Evolutionary conservation across 2,888 invertebrate genomes (phyloP).

Genomic region (Bibio marci): DNA sequence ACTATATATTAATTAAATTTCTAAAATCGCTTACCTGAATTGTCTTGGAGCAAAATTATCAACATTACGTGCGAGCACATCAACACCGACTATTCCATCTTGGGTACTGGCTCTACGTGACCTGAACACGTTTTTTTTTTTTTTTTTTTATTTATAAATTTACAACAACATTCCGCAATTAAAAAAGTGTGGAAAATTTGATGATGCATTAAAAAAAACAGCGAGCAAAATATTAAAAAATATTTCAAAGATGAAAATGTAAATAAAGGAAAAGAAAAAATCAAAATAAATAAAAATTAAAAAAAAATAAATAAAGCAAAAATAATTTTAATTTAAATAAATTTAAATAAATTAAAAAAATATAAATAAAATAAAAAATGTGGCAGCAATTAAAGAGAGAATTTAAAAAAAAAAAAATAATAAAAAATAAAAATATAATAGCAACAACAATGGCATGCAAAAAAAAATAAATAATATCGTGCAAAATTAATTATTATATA

Average conservation of each 20-base stretch:
- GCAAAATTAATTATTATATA: too few relatives aligned
- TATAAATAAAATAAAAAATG: not conserved
- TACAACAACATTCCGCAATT: too few relatives aligned
- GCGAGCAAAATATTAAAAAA: too few relatives aligned
- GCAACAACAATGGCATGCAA: too few relatives aligned
- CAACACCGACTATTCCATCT: constrained; percentile 52
- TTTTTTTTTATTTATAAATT: not conserved
- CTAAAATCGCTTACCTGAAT: constrained; percentile 3
- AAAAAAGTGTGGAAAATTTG: too few relatives aligned
- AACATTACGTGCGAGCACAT: constrained; percentile 44
- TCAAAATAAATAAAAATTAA: constrained; percentile 10
- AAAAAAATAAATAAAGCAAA: constrained; percentile 16
- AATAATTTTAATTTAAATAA: constrained; percentile 3
- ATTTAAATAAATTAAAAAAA: not conserved
- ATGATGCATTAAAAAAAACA: too few relatives aligned
- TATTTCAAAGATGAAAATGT: too few relatives aligned
- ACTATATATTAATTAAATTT: too few relatives aligned
- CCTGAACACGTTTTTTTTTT: constrained; percentile 30
- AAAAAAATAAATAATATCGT: too few relatives aligned
- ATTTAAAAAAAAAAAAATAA: not conserved
- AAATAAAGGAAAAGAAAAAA: constrained; percentile 1
- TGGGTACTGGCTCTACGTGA: constrained; percentile 68
- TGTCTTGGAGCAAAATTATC: constrained; percentile 43
- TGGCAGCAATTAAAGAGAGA: not conserved
- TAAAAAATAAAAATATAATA: too few relatives aligned